phyloP scores from a whole-genome alignment of 1,140 invertebrate genomes.

The Bombus breviceps region DNA sequence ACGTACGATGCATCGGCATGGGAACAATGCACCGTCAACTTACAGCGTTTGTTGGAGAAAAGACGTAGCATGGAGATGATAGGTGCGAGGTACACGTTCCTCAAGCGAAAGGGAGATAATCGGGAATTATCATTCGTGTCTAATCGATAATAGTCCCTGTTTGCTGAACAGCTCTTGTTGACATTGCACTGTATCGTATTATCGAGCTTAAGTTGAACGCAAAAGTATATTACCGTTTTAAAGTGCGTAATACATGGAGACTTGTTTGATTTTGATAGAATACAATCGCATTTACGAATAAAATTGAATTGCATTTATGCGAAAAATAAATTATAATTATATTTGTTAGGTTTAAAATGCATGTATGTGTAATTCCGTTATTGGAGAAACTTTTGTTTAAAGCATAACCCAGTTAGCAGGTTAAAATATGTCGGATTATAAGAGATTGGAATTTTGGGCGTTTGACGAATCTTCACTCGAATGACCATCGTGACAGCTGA shows the following conservation, averaged over 20 bases:
- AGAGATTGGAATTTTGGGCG: too few relatives aligned
- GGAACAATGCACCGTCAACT: constrained; percentile 67
- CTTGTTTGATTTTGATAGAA: too few relatives aligned
- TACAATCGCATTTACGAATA: too few relatives aligned
- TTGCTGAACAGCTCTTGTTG: constrained; percentile 16
- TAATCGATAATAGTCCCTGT: constrained; percentile 52
- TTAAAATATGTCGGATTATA: too few relatives aligned
- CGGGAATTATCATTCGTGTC: constrained; percentile 56
- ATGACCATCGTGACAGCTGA: too few relatives aligned
- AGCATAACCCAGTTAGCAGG: too few relatives aligned
- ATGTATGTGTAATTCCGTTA: too few relatives aligned
- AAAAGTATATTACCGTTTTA: background rate
- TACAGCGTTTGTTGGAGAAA: constrained; percentile 37
- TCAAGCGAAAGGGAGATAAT: constrained; percentile 58
- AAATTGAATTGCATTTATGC: too few relatives aligned
- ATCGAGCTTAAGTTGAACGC: background rate
- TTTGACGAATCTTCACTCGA: too few relatives aligned
- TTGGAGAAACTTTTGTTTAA: too few relatives aligned
- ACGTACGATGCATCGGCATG: constrained; percentile 53
- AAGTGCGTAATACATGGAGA: background rate
- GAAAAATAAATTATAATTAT: too few relatives aligned
- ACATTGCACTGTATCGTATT: background rate
- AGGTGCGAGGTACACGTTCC: constrained; percentile 57
- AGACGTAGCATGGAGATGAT: constrained; percentile 60
- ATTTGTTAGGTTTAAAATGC: too few relatives aligned